These are phyloP conservation scores for fruit fly (Drosophila melanogaster) DNA, from an alignment of 1,140 invertebrate genomes.

Conservation along the genomic window Release_6_plus_ISO1_MT NC_004354.4:4638001-4638500, in stretches of 20 bases:
- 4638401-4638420: slow-evolving; percentile 70
- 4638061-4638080: slow-evolving; percentile 74
- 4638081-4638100: slow-evolving; percentile 72
- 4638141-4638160: slow-evolving; percentile 71
- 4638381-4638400: slow-evolving; percentile 66
- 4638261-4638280: slow-evolving; percentile 79
- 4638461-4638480: slow-evolving; percentile 76
- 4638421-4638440: slow-evolving; percentile 34
- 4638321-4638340: slow-evolving; percentile 19
- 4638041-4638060: not conserved
- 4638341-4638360: not conserved
- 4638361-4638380: slow-evolving; percentile 33
- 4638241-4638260: slow-evolving; percentile 46
- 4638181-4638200: slow-evolving; percentile 74
- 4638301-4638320: slow-evolving; percentile 8
- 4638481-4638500: slow-evolving; percentile 69
- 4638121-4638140: slow-evolving; percentile 76
- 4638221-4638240: slow-evolving; percentile 30
- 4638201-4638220: slow-evolving; percentile 56
- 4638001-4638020: not conserved
- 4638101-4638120: slow-evolving; percentile 48
- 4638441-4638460: not conserved
- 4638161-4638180: slow-evolving; percentile 25
- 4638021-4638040: not conserved
- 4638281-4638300: slow-evolving; percentile 70